These are phyloP conservation scores for Erythrolamprus reginae DNA, from an alignment of 2,113 vertebrate genomes.

Conservation along the genomic window DNA sequence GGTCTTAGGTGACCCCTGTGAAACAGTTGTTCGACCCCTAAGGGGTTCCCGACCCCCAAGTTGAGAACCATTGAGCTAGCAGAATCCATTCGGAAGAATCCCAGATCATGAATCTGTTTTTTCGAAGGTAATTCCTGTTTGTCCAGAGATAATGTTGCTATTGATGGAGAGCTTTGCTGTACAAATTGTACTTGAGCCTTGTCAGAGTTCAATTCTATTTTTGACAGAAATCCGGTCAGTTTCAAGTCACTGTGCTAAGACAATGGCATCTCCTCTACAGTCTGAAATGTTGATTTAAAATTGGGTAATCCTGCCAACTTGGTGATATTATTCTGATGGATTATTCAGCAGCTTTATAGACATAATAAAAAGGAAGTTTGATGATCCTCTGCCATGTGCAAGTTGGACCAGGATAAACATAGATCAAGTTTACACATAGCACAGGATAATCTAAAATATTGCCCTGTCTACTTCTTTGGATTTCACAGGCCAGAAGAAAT, in stretches of 20 bases:
- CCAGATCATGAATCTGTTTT: background rate
- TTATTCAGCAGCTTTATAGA: background rate
- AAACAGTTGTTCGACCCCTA: too few species aligned
- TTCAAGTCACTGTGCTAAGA: background rate
- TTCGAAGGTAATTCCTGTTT: background rate
- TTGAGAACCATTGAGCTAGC: too few species aligned
- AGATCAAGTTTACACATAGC: background rate
- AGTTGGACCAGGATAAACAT: background rate
- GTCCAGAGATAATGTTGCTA: background rate
- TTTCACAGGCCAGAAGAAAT: background rate
- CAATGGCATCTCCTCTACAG: background rate
- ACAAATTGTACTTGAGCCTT: background rate
- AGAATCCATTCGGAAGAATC: background rate
- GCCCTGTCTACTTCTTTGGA: background rate
- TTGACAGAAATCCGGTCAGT: background rate
- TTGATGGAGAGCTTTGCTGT: background rate
- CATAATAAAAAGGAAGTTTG: background rate
- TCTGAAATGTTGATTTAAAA: background rate
- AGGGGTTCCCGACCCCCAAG: too few species aligned
- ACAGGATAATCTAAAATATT: background rate
- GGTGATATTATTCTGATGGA: background rate
- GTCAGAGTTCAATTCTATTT: background rate
- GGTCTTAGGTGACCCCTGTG: too few species aligned
- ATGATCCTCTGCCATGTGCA: background rate
- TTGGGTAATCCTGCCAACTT: background rate